These are phyloP conservation scores for Sparus aurata DNA, from an alignment of 2,797 vertebrate species.

Conservation along the genomic window DNA sequence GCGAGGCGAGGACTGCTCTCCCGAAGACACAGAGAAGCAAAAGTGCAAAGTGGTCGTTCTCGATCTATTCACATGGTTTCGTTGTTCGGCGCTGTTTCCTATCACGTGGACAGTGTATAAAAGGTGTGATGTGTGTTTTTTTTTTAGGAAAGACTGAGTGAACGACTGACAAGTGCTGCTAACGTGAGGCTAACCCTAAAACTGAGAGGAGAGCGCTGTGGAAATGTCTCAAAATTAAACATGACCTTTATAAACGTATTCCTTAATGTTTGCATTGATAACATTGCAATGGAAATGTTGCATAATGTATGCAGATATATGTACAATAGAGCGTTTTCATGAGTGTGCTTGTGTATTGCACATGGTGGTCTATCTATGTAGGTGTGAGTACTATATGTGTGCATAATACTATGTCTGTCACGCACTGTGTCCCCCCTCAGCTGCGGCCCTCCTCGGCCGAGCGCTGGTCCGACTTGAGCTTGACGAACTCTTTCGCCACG, in stretches of 20 bases:
- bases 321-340: constrained; percentile 68
- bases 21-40: constrained; percentile 78
- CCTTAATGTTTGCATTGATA: constrained; percentile 73
- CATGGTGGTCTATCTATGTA: constrained; percentile 62
- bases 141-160: constrained; percentile 47
- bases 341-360: constrained; percentile 78
- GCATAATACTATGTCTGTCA: constrained; percentile 83
- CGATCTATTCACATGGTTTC: constrained; percentile 65
- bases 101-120: constrained; percentile 69
- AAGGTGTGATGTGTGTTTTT: constrained; percentile 68
- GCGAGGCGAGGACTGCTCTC: constrained; percentile 61
- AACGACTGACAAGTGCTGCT: constrained; percentile 27
- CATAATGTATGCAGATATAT: constrained; percentile 77
- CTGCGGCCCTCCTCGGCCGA: constrained; percentile 93
- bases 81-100: constrained; percentile 41
- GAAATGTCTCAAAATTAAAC: constrained; percentile 56
- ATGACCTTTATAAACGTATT: constrained; percentile 57
- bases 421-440: constrained; percentile 83
- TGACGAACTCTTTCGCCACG: constrained; percentile 98
- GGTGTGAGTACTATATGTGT: constrained; percentile 53
- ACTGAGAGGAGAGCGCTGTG: constrained; percentile 31
- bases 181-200: constrained; percentile 45
- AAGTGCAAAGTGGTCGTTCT: constrained; percentile 85
- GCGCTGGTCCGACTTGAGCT: constrained; percentile 97
- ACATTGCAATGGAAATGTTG: constrained; percentile 74